Percentiles rank a stretch among this genome's conserved stretches.
phyloP scores from a whole-genome alignment of 2,888 invertebrate genomes.

The Drosophila pseudotalamancana region DNA sequence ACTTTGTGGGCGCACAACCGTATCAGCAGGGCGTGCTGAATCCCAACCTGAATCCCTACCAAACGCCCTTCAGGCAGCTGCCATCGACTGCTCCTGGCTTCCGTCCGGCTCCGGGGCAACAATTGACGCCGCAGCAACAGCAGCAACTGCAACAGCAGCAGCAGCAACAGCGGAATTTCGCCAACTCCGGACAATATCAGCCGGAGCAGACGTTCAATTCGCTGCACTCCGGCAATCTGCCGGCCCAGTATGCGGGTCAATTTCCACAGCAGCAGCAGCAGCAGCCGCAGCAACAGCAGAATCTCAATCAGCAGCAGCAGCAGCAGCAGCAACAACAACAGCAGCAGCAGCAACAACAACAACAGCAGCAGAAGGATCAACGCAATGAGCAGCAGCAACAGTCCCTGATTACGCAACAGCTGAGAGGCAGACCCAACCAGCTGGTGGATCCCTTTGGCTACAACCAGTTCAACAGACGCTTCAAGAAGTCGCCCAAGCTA shows the following conservation, averaged over 20 bases:
- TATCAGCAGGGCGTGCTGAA: constrained; percentile 77
- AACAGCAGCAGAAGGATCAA: constrained; percentile 75
- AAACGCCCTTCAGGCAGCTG: constrained; percentile 81
- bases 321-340: constrained; percentile 67
- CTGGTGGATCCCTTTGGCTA: constrained; percentile 82
- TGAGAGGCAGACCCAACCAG: constrained; percentile 82
- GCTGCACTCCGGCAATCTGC: constrained; percentile 59
- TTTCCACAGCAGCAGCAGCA: constrained; percentile 62
- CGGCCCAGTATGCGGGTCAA: constrained; percentile 61
- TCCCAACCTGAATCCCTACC: constrained; percentile 82
- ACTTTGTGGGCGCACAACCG: constrained; percentile 73
- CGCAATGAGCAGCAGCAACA: constrained; percentile 75
- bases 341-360: constrained; percentile 69
- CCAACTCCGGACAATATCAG: constrained; percentile 82
- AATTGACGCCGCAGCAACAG: constrained; percentile 75
- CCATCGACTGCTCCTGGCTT: constrained; percentile 61
- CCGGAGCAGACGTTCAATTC: constrained; percentile 75
- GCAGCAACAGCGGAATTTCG: constrained; percentile 65
- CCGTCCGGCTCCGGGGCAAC: constrained; percentile 74
- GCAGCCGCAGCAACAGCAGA: constrained; percentile 55
- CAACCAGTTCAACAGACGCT: constrained; percentile 83
- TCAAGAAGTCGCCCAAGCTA: constrained; percentile 77
- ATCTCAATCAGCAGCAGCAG: constrained; percentile 57
- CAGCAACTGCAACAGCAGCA: constrained; percentile 73
- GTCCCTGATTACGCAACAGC: constrained; percentile 80